phyloP scores from a whole-genome alignment of 2,113 vertebrate species.

The Neogobius melanostomus region DNA sequence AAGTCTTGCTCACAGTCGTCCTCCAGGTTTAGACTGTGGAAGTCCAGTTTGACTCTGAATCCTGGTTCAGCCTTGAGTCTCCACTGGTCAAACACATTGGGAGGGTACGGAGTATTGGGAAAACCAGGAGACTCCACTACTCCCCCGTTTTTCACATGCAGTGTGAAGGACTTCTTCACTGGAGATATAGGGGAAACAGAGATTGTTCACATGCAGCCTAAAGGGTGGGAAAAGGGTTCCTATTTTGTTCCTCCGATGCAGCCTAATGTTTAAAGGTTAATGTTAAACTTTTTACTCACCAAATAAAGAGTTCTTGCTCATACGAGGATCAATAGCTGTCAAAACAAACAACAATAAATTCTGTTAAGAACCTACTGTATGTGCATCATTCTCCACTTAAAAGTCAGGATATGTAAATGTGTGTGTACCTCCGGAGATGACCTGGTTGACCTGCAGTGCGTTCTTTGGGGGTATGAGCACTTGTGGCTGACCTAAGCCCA shows the following conservation, averaged over 20 bases:
- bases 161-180: slow-evolving; percentile 72
- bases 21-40: slow-evolving; percentile 85
- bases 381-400: background rate
- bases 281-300: slow-evolving; percentile 36
- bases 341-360: background rate
- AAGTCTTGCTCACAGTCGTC: slow-evolving; percentile 74
- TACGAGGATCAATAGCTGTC: slow-evolving; percentile 67
- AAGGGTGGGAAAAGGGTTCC: background rate
- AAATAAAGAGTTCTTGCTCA: slow-evolving; percentile 22
- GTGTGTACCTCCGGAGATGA: slow-evolving; percentile 61
- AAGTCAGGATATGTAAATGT: background rate
- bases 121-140: slow-evolving; percentile 85
- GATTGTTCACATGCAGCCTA: background rate
- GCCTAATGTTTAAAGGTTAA: no score
- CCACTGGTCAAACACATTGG: slow-evolving; percentile 83
- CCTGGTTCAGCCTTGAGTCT: slow-evolving; percentile 79
- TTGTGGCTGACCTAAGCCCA: background rate
- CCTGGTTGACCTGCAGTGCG: slow-evolving; percentile 41
- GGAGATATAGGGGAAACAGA: slow-evolving; percentile 11
- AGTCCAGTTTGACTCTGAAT: slow-evolving; percentile 82
- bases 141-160: slow-evolving; percentile 67
- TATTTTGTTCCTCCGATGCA: background rate
- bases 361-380: background rate
- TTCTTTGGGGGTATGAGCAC: slow-evolving; percentile 5
- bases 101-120: slow-evolving; percentile 79